phyloP scores from a whole-genome alignment of 2,888 invertebrate genomes.

The Lottia scabra region DNA sequence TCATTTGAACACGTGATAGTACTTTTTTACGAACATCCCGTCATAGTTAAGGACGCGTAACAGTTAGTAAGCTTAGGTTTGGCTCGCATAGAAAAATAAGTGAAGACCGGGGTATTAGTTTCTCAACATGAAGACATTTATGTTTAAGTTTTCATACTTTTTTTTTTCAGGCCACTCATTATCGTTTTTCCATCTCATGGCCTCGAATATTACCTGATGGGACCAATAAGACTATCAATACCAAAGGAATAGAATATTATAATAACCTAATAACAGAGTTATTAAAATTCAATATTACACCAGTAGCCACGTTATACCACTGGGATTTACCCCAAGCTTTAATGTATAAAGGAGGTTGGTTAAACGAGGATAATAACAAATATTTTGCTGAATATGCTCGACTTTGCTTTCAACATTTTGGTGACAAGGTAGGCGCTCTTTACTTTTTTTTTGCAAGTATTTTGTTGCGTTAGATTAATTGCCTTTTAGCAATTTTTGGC shows the following conservation, averaged over 20 bases:
- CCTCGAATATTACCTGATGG: constrained; percentile 77
- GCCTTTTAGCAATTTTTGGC: no score
- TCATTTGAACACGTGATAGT: no score
- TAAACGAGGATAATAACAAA: constrained; percentile 49
- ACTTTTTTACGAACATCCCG: no score
- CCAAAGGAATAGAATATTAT: constrained; percentile 82
- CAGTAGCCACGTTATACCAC: constrained; percentile 73
- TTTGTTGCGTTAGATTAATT: no score
- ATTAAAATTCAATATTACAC: constrained; percentile 72
- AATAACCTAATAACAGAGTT: constrained; percentile 80
- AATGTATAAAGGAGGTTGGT: constrained; percentile 68
- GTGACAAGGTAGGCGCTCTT: constrained; percentile 54
- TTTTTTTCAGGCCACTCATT: constrained; percentile 48
- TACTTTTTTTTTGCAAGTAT: no score
- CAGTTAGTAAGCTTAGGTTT: no score
- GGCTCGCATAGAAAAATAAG: no score
- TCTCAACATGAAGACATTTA: neutral
- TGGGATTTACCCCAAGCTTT: constrained; percentile 67
- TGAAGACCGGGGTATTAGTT: no score
- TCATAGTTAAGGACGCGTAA: no score
- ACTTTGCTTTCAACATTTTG: constrained; percentile 62
- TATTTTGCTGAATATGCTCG: constrained; percentile 65
- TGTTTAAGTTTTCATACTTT: neutral
- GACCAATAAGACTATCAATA: constrained; percentile 60
- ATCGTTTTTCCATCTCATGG: constrained; percentile 77